Evolutionary conservation across 2,113 vertebrate species (phyloP).

Genomic region (Erythrocebus patas): DNA sequence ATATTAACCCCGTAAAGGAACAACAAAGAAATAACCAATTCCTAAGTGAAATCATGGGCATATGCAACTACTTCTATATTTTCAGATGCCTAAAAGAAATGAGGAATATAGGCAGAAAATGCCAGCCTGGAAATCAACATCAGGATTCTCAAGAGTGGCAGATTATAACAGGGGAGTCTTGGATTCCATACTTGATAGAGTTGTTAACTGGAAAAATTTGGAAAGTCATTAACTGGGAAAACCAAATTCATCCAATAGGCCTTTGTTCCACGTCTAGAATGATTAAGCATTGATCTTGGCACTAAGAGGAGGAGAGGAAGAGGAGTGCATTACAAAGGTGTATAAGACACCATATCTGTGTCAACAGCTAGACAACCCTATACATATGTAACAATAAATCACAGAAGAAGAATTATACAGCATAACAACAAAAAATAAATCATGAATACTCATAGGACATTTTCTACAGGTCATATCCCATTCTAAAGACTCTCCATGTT

Average conservation of each 20-base stretch:
- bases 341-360: neutral
- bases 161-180: neutral
- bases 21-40: neutral
- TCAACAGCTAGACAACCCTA: neutral
- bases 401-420: neutral
- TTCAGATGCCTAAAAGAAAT: neutral
- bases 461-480: neutral
- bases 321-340: neutral
- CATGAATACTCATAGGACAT: neutral
- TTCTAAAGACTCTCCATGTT: neutral
- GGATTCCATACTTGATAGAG: neutral
- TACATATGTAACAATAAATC: neutral
- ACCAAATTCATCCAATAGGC: neutral
- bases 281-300: neutral
- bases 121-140: neutral
- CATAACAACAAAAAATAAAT: neutral
- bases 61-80: neutral
- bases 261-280: neutral
- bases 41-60: neutral
- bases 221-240: neutral
- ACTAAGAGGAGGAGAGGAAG: neutral
- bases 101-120: neutral
- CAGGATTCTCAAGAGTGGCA: neutral
- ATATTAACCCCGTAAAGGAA: neutral
- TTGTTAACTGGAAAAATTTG: neutral